Conservation (phyloP, 2,113 vertebrate genomes). For the Ammodramus savannarum region DNA sequence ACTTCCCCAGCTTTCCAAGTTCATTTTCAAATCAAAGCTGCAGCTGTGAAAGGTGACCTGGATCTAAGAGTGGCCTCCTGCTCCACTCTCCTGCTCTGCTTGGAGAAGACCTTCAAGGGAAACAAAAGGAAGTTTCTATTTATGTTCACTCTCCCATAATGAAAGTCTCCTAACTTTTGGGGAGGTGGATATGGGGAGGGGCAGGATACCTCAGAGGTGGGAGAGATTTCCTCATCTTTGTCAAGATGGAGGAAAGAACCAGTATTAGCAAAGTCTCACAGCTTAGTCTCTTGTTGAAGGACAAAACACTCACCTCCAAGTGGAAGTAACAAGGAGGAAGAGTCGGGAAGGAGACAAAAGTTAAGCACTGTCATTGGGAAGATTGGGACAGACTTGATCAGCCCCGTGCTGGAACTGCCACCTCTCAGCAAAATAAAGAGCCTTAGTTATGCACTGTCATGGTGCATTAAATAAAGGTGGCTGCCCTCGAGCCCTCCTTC, state of each 20-base stretch:
- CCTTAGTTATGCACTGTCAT: constrained; percentile 32
- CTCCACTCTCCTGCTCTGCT: background rate
- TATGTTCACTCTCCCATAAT: background rate
- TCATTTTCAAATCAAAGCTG: background rate
- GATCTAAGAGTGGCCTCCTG: background rate
- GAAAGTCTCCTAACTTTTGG: background rate
- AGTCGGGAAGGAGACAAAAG: background rate
- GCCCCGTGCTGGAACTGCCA: background rate
- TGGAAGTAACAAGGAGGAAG: fast-evolving
- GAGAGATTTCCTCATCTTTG: fast-evolving
- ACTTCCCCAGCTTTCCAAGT: background rate
- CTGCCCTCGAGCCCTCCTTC: constrained; percentile 6
- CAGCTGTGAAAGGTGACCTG: background rate
- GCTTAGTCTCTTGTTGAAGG: background rate
- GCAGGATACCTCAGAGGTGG: background rate
- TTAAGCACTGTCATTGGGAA: background rate
- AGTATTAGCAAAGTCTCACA: background rate
- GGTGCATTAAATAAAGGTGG: constrained; percentile 49
- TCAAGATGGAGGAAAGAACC: background rate
- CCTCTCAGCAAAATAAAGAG: constrained; percentile 44
- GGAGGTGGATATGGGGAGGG: background rate
- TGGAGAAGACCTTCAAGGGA: background rate
- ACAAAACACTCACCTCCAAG: background rate
- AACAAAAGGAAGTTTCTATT: background rate
- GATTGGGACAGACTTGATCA: background rate